Evolutionary conservation across 2,113 vertebrate genomes (phyloP).

Genomic region (Shinisaurus crocodilurus): DNA sequence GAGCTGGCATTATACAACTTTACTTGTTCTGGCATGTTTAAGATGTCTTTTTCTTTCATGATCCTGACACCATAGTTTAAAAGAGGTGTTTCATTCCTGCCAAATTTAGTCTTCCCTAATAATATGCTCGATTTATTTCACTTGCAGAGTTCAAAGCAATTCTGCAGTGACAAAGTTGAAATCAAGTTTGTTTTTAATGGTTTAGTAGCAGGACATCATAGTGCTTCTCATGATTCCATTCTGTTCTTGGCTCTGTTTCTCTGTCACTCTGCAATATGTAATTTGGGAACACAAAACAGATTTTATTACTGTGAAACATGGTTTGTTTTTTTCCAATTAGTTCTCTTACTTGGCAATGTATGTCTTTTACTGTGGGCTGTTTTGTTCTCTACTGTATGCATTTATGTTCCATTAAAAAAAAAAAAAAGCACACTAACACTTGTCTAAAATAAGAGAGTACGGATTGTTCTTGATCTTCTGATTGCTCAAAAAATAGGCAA

Average conservation of each 20-base stretch:
- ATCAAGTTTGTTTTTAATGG: rapidly evolving
- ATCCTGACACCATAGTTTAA: slow-evolving; percentile 17
- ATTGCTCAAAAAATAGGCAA: background rate
- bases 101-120: slow-evolving; percentile 8
- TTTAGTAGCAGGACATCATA: background rate
- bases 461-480: slow-evolving; percentile 8
- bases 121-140: background rate
- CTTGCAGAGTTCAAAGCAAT: slow-evolving; percentile 1
- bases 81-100: slow-evolving; percentile 9
- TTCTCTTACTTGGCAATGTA: slow-evolving; percentile 1
- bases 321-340: slow-evolving; percentile 1
- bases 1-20: slow-evolving; percentile 32
- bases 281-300: slow-evolving; percentile 18
- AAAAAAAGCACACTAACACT: background rate
- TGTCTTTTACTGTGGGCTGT: background rate
- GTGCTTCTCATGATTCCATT: slow-evolving; percentile 7
- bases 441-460: slow-evolving; percentile 11
- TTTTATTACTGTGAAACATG: slow-evolving; percentile 46
- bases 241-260: slow-evolving; percentile 31
- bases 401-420: slow-evolving; percentile 14
- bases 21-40: slow-evolving; percentile 29
- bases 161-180: slow-evolving; percentile 1
- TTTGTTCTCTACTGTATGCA: slow-evolving; percentile 27
- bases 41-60: slow-evolving; percentile 19
- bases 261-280: slow-evolving; percentile 29